Percentiles rank a stretch among this genome's conserved stretches.
Conservation (phyloP, 1,140 invertebrate species). For the Penaeus vannamei region DNA sequence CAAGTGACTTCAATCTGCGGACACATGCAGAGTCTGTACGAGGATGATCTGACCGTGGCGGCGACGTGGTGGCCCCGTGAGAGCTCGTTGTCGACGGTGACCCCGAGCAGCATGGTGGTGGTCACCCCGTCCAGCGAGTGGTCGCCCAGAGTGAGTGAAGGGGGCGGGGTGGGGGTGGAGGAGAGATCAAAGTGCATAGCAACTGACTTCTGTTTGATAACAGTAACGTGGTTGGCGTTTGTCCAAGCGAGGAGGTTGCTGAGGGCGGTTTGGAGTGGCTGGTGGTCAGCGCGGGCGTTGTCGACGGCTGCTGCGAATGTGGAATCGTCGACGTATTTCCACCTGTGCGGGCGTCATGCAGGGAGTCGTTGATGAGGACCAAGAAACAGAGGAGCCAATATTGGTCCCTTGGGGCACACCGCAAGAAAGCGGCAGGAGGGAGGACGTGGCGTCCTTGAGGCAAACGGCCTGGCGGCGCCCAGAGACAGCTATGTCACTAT, state of each 20-base stretch:
- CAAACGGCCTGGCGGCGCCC: no score
- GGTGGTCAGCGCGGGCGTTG: background rate
- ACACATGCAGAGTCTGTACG: no score
- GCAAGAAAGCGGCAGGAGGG: constrained; percentile 3
- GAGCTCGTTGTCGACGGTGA: no score
- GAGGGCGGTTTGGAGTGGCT: no score
- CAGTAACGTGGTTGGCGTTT: background rate
- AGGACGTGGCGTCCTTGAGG: no score
- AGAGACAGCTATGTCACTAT: no score
- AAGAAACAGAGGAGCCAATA: constrained; percentile 4
- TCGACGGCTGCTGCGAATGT: constrained; percentile 6
- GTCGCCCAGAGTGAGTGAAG: background rate
- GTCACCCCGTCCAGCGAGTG: no score
- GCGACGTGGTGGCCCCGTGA: no score
- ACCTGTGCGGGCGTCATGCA: background rate
- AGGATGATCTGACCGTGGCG: no score
- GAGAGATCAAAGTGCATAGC: background rate
- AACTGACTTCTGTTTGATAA: background rate
- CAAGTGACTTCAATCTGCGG: no score
- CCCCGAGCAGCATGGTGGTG: no score
- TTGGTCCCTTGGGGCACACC: background rate
- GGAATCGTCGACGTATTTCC: constrained; percentile 23
- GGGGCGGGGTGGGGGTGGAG: background rate
- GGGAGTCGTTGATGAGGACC: constrained; percentile 30
- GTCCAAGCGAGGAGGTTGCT: background rate